Percentiles rank a stretch among this genome's conserved stretches.
Conservation (phyloP, 1,140 invertebrate species). For the Euura lappo region DNA sequence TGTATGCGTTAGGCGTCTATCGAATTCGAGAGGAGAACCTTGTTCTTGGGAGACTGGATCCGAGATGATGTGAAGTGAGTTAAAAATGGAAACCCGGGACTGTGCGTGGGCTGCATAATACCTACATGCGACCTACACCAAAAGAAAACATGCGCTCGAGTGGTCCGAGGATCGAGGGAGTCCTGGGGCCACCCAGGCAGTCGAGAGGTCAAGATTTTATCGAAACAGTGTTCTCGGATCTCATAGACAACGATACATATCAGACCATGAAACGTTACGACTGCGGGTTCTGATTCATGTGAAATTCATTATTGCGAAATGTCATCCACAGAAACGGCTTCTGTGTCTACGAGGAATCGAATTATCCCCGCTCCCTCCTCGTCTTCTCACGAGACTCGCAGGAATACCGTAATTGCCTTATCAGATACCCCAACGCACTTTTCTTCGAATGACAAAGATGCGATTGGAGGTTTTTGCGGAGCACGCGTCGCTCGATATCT, state of each 20-base stretch:
- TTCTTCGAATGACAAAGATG: no score
- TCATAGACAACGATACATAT: neutral
- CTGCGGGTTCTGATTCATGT: neutral
- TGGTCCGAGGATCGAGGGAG: neutral
- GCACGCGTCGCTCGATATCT: neutral
- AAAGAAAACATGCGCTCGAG: neutral
- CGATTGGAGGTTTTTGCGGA: neutral
- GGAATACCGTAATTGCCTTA: no score
- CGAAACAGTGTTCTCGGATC: neutral
- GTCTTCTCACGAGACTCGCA: no score
- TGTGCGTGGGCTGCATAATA: neutral
- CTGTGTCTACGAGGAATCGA: no score
- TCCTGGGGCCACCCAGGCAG: neutral
- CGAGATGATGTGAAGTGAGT: neutral
- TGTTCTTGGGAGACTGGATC: no score
- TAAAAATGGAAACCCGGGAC: neutral
- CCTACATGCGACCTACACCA: neutral
- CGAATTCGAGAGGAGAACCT: neutral
- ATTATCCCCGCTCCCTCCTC: no score
- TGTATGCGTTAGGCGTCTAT: neutral
- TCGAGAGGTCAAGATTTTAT: constrained; percentile 5
- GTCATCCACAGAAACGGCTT: no score
- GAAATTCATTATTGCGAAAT: neutral
- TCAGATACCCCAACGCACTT: no score
- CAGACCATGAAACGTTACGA: no score